phyloP scores from a whole-genome alignment of 2,797 vertebrate species.

The Cirrhinus molitorella region DNA sequence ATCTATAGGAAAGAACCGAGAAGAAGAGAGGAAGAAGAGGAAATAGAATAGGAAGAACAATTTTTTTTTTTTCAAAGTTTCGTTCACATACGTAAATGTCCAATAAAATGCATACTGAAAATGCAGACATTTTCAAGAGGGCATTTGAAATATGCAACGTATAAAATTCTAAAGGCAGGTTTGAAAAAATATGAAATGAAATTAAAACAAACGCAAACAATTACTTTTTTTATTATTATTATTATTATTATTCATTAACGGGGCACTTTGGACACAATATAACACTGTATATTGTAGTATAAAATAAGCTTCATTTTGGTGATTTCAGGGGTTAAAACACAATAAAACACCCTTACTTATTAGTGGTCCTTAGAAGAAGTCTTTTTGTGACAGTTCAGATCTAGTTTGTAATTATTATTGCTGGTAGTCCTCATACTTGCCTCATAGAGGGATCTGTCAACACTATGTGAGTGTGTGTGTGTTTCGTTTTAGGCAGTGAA shows the following conservation, averaged over 20 bases:
- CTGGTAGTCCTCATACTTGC: conserved; percentile 57
- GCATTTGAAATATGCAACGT: conserved; percentile 31
- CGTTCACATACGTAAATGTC: conserved; percentile 24
- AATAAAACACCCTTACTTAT: conserved; percentile 58
- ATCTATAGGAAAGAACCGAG: conserved; percentile 25
- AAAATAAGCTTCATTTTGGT: conserved; percentile 63
- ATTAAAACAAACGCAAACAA: neutral
- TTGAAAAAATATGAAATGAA: conserved; percentile 11
- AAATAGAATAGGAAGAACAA: conserved; percentile 45
- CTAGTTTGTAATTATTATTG: conserved; percentile 56
- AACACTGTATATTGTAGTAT: conserved; percentile 51
- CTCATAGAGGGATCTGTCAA: conserved; percentile 48
- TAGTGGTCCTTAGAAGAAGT: conserved; percentile 37
- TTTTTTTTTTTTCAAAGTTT: neutral
- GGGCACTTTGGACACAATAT: conserved; percentile 61
- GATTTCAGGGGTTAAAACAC: conserved; percentile 61
- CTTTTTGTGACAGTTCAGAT: conserved; percentile 23
- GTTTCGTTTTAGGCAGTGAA: conserved; percentile 60
- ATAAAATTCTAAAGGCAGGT: conserved; percentile 30
- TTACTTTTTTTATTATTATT: neutral
- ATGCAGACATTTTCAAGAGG: conserved; percentile 48
- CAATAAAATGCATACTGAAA: conserved; percentile 33
- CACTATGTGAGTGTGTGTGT: conserved; percentile 28
- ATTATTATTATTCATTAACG: conserved; percentile 26
- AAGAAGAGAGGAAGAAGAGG: conserved; percentile 26